These are phyloP conservation scores for Pipistrellus pipistrellus DNA, from an alignment of 2,797 vertebrate species.

Conservation along the genomic window DNA sequence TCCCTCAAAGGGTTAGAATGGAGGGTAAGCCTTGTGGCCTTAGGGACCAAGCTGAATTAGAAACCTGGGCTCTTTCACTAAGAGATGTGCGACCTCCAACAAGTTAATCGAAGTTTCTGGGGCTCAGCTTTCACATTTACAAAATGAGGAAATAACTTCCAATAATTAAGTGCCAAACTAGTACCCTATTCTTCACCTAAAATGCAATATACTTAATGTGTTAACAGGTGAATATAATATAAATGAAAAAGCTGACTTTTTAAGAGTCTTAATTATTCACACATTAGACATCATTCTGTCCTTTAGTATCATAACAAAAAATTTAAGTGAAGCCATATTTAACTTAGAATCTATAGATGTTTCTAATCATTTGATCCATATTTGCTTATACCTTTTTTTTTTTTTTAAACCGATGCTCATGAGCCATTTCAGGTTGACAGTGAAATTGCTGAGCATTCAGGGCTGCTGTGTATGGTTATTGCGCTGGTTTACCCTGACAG, in stretches of 20 bases:
- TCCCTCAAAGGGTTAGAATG: background rate
- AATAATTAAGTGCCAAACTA: slow-evolving; percentile 33
- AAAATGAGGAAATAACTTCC: slow-evolving; percentile 40
- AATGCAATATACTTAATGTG: background rate
- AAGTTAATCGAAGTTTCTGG: background rate
- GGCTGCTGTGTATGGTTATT: background rate
- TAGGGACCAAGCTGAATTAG: background rate
- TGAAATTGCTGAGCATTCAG: background rate
- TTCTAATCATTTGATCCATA: slow-evolving; percentile 24
- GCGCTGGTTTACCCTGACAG: background rate
- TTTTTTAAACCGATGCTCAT: background rate
- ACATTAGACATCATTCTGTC: background rate
- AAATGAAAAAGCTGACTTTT: slow-evolving; percentile 26
- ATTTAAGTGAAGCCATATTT: background rate
- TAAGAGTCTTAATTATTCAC: slow-evolving; percentile 14
- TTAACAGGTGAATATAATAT: slow-evolving; percentile 27
- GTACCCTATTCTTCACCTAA: slow-evolving; percentile 41
- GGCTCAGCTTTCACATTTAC: background rate
- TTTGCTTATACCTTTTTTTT: background rate
- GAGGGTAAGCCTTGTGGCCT: background rate
- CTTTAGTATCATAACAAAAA: slow-evolving; percentile 25
- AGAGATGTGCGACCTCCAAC: background rate
- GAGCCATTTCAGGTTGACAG: background rate
- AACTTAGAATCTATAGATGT: slow-evolving; percentile 37
- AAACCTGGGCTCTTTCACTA: background rate